Evolutionary conservation across 2,797 vertebrate species (phyloP).

Genomic region (Ctenopoma kingsleyae): DNA sequence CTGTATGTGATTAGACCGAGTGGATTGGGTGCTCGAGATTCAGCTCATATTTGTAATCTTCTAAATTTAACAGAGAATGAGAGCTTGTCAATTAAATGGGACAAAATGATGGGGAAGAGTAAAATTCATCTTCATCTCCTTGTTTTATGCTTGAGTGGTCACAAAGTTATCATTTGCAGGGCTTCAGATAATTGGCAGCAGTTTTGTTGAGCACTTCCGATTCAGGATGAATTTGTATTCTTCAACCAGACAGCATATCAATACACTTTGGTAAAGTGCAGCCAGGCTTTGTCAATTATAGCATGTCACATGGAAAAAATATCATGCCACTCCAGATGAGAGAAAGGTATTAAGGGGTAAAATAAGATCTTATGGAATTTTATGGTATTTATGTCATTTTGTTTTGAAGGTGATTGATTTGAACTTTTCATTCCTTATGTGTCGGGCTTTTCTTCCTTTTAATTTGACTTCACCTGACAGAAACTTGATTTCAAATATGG

Average conservation of each 20-base stretch:
- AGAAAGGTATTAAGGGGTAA: conserved; percentile 78
- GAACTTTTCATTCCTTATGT: conserved; percentile 60
- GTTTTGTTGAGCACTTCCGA: conserved; percentile 89
- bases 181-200: conserved; percentile 93
- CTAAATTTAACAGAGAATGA: conserved; percentile 93
- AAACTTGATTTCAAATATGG: conserved; percentile 48
- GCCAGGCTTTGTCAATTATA: conserved; percentile 83
- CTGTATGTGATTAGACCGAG: conserved; percentile 88
- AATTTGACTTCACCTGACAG: conserved; percentile 56
- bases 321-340: conserved; percentile 80
- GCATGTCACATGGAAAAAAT: conserved; percentile 69
- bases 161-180: conserved; percentile 94
- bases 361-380: conserved; percentile 81
- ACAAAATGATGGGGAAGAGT: conserved; percentile 96
- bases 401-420: conserved; percentile 79
- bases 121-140: conserved; percentile 97
- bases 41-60: conserved; percentile 96
- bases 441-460: conserved; percentile 43
- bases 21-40: conserved; percentile 93
- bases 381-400: conserved; percentile 82
- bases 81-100: conserved; percentile 98
- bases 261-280: conserved; percentile 79
- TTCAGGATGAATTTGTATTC: conserved; percentile 89
- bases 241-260: conserved; percentile 78
- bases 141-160: conserved; percentile 94